Evolutionary conservation across 2,797 vertebrate genomes (phyloP), one percentile per base, ranked within the genome.

Genomic region (Leptatherina wallacei): DNA sequence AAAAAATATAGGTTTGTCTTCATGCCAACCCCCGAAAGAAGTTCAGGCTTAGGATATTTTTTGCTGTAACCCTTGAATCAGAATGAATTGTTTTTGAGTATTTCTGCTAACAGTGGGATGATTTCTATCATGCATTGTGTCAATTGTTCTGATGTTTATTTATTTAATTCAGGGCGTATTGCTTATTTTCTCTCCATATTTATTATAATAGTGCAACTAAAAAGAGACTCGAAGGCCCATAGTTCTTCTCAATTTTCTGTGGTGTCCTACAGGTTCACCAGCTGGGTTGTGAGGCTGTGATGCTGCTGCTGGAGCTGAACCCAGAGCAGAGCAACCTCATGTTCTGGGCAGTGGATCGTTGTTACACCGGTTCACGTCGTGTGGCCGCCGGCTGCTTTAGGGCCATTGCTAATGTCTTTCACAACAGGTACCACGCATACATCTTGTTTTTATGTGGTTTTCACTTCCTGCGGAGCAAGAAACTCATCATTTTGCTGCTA

Each of bases 261-360:
- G 14, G 2, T 74, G 38, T 70, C 27, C 27, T 30, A 20, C 57
- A 99, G 98, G 98, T 99, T 87, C 98, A 99, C 85, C 98, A 98
- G 88, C 89, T 99, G 80, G 98, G 98, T 75, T 99, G 98, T 65
- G 98, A 99, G 88, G 98, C 98, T 2, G 98, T 99, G 72, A 99
- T 97, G 76, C 88, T 99, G 80, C 92, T 99, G 81, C 92, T 99
- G 89, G 98, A 99, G 87, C 94, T 99, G 77, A 99, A 99, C 86
- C 98, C 98, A 7, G 98, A 99, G 85, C 98, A 99, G 95, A 99
- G 95, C 92, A 99, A 99, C 93, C 96, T 99, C 83, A 96, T 99
- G 96, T 98, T 97, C 85, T 99, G 98, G 98, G 98, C 97, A 0
- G 97, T 99, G 89, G 98, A 99, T 66, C 97, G 98, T 61, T 99